Evolutionary conservation across 2,888 invertebrate species (phyloP).

Genomic region (Pomacea canaliculata): DNA sequence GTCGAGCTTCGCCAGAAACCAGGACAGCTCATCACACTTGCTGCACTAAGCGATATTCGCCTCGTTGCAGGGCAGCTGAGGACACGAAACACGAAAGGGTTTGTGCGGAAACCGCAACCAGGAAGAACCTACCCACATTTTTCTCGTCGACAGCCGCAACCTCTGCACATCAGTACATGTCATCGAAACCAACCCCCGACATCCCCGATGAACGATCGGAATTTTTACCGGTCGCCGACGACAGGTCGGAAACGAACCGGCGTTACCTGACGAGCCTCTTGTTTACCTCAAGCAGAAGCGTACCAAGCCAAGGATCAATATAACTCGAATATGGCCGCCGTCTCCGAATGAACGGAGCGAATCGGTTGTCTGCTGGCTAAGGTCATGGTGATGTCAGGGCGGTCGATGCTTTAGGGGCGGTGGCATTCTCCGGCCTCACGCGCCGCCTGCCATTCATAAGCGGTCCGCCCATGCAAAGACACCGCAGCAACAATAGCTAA

Average conservation of each 20-base stretch:
- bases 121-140: slow-evolving; percentile 6
- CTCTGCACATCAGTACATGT: too few relatives aligned
- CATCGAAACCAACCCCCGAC: too few relatives aligned
- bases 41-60: slow-evolving; percentile 24
- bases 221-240: too few relatives aligned
- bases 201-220: too few relatives aligned
- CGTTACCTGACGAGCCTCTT: slow-evolving; percentile 27
- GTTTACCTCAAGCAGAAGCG: slow-evolving; percentile 31
- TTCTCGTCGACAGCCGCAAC: too few relatives aligned
- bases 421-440: slow-evolving; percentile 4
- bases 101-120: slow-evolving; percentile 20
- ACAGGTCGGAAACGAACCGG: slow-evolving; percentile 5
- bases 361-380: slow-evolving; percentile 17
- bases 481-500: neutral
- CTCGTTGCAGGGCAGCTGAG: slow-evolving; percentile 14
- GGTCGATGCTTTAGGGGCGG: slow-evolving; percentile 12
- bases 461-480: slow-evolving; percentile 2
- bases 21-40: slow-evolving; percentile 23
- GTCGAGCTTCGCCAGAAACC: neutral
- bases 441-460: slow-evolving; percentile 15
- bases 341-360: slow-evolving; percentile 22
- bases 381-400: slow-evolving; percentile 12
- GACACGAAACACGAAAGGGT: slow-evolving; percentile 15
- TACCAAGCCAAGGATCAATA: slow-evolving; percentile 22
- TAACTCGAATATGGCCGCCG: slow-evolving; percentile 25